Evolutionary conservation across 2,797 vertebrate genomes (phyloP).

Genomic region (Sebastes iracundus): DNA sequence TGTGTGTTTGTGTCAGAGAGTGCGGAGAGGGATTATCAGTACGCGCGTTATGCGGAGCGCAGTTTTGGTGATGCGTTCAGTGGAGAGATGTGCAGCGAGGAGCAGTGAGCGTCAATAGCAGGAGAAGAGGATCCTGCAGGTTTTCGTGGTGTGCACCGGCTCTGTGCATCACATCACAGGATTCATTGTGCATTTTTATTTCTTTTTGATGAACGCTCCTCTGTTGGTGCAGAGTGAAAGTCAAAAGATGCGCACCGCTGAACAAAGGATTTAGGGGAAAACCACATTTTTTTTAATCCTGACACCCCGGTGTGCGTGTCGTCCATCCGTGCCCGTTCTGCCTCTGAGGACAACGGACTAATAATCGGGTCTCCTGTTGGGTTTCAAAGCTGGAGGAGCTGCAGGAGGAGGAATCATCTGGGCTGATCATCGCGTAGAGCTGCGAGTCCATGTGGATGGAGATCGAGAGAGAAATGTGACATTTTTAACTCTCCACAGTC

Average conservation of each 20-base stretch:
- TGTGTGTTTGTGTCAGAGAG: background rate
- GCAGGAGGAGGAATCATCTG: conserved; percentile 56
- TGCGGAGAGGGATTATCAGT: conserved; percentile 62
- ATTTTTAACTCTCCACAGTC: conserved; percentile 39
- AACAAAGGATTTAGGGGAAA: conserved; percentile 71
- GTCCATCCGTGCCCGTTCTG: conserved; percentile 28
- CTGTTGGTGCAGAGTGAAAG: conserved; percentile 30
- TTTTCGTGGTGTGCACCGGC: background rate
- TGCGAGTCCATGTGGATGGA: conserved; percentile 61
- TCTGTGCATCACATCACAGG: conserved; percentile 9
- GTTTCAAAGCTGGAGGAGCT: conserved; percentile 27
- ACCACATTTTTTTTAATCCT: conserved; percentile 14
- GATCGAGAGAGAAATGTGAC: conserved; percentile 78
- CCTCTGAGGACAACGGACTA: conserved; percentile 42
- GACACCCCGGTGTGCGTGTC: background rate
- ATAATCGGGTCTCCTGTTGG: conserved; percentile 17
- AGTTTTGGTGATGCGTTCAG: conserved; percentile 66
- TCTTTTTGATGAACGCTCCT: conserved; percentile 13
- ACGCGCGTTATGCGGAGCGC: conserved; percentile 68
- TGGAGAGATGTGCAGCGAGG: conserved; percentile 50
- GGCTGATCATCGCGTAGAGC: conserved; percentile 31
- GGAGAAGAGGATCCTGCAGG: conserved; percentile 4
- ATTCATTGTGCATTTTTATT: conserved; percentile 20
- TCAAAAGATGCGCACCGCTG: conserved; percentile 50
- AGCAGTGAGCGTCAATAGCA: conserved; percentile 49